These are phyloP conservation scores for Eupithecia abbreviata DNA, from an alignment of 2,888 invertebrate genomes.

Conservation along the genomic window DNA sequence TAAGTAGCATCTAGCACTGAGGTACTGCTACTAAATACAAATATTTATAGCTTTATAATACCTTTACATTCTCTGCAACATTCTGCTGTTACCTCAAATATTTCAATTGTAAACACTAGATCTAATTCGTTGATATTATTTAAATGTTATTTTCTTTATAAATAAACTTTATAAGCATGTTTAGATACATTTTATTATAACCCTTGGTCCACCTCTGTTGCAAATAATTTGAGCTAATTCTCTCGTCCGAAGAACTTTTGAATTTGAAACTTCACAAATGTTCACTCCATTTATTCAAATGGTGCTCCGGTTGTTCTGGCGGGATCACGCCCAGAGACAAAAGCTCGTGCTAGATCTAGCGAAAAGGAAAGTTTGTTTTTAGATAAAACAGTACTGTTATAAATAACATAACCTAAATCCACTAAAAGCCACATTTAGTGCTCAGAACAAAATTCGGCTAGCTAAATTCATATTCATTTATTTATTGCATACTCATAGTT, in stretches of 20 bases:
- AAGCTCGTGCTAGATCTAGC: background rate
- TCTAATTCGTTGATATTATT: background rate
- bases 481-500: too few relatives aligned
- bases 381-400: too few relatives aligned
- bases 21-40: background rate
- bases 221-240: conserved; percentile 46
- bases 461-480: too few relatives aligned
- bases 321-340: conserved; percentile 5
- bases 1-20: background rate
- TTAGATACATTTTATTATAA: background rate
- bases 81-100: too few relatives aligned
- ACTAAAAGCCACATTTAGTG: too few relatives aligned
- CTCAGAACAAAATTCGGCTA: too few relatives aligned
- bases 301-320: conserved; percentile 34
- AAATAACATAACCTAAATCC: too few relatives aligned
- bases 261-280: conserved; percentile 44
- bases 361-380: background rate
- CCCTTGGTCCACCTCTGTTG: conserved; percentile 16
- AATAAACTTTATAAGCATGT: background rate
- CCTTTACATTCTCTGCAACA: background rate
- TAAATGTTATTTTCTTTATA: background rate
- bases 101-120: too few relatives aligned
- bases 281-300: conserved; percentile 43
- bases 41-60: background rate
- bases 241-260: conserved; percentile 49